Evolutionary conservation across 1,140 invertebrate species (phyloP).

Genomic region (Plutomurus gul): DNA sequence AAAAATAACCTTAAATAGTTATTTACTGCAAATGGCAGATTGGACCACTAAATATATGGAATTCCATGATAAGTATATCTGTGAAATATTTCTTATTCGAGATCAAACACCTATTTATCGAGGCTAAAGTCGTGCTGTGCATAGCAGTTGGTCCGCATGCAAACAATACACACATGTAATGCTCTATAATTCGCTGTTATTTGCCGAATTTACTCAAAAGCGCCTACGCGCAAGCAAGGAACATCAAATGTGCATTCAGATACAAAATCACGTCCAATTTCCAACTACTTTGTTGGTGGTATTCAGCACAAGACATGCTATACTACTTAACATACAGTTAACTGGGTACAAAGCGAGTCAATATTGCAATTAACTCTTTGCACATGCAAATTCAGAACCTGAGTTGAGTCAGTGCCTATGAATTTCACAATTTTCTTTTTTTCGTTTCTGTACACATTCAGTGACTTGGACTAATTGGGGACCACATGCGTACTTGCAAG

Average conservation of each 20-base stretch:
- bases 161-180: background rate
- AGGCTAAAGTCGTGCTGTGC: background rate
- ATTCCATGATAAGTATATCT: background rate
- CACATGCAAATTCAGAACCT: background rate
- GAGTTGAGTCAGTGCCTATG: background rate
- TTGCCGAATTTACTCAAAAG: background rate
- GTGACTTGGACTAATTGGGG: too few species aligned
- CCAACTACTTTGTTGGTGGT: too few species aligned
- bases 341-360: background rate
- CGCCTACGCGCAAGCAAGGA: background rate
- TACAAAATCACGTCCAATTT: background rate
- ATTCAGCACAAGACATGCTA: too few species aligned
- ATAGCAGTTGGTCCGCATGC: background rate
- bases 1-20: background rate
- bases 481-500: too few species aligned
- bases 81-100: conserved; percentile 15
- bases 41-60: background rate
- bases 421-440: background rate
- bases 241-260: background rate
- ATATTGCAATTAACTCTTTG: background rate
- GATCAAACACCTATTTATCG: conserved; percentile 29
- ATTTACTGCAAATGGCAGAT: background rate
- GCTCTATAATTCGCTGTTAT: background rate
- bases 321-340: background rate
- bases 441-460: too few species aligned